A percentile compares a stretch with the other conserved stretches of the same genome.
phyloP scores from a whole-genome alignment of 2,797 vertebrate species.

The Crocidura indochinensis region DNA sequence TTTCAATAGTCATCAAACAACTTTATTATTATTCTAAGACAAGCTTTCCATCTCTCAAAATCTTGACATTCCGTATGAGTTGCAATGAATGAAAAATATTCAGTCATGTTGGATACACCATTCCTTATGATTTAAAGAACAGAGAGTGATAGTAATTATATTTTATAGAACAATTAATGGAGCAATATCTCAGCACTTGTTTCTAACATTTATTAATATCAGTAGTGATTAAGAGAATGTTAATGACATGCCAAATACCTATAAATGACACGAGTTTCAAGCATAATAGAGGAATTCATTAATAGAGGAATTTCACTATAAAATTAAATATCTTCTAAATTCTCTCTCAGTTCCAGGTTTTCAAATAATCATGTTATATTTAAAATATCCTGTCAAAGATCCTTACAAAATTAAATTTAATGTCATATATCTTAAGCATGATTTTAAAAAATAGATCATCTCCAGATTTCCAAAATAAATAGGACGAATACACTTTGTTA shows the following conservation, averaged over 20 bases:
- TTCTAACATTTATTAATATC: conserved; percentile 61
- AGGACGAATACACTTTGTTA: conserved; percentile 66
- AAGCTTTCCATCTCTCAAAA: conserved; percentile 19
- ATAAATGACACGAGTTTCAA: conserved; percentile 26
- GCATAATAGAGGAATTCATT: background rate
- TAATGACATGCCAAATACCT: conserved; percentile 8
- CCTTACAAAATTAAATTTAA: conserved; percentile 63
- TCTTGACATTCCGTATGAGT: background rate
- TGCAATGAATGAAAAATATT: conserved; percentile 47
- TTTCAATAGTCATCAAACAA: conserved; percentile 14
- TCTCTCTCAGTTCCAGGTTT: conserved; percentile 41
- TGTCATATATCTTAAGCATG: conserved; percentile 36
- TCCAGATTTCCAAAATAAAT: conserved; percentile 78
- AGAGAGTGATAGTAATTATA: conserved; percentile 37
- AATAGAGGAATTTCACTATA: conserved; percentile 49
- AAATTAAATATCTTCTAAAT: conserved; percentile 70
- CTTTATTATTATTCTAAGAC: conserved; percentile 51
- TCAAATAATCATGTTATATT: conserved; percentile 31
- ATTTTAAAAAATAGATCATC: conserved; percentile 77
- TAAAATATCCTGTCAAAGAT: conserved; percentile 67
- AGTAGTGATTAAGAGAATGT: conserved; percentile 44
- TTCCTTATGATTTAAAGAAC: conserved; percentile 8
- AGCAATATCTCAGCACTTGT: background rate
- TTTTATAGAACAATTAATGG: conserved; percentile 55
- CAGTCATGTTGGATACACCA: background rate